Evolutionary conservation across 2,888 invertebrate species (phyloP).

Genomic region (Portevinia maculata): DNA sequence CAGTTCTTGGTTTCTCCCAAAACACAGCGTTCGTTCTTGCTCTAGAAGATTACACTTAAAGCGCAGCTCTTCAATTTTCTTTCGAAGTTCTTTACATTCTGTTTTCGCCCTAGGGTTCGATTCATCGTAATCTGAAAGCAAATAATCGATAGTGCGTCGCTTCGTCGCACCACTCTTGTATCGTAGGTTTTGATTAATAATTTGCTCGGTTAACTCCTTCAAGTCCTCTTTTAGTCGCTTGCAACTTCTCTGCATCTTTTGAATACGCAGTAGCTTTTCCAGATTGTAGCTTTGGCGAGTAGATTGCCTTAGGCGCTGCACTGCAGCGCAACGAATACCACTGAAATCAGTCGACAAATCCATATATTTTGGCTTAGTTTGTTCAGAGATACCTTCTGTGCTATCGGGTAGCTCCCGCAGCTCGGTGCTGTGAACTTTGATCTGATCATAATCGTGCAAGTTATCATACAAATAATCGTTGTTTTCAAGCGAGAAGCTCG

Average conservation of each 20-base stretch:
- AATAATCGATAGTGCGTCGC: slow-evolving; percentile 76
- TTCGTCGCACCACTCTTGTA: slow-evolving; percentile 78
- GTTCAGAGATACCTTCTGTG: slow-evolving; percentile 12
- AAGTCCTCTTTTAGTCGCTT: slow-evolving; percentile 88
- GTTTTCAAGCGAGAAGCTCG: slow-evolving; percentile 62
- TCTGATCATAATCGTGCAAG: slow-evolving; percentile 44
- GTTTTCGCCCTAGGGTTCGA: slow-evolving; percentile 78
- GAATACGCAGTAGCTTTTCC: slow-evolving; percentile 87
- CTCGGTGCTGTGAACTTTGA: slow-evolving; percentile 44
- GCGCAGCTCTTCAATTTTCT: slow-evolving; percentile 85
- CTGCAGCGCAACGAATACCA: slow-evolving; percentile 80
- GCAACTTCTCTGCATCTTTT: slow-evolving; percentile 88
- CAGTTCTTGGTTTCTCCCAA: slow-evolving; percentile 54
- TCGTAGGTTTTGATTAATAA: slow-evolving; percentile 83
- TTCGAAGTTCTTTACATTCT: slow-evolving; percentile 77
- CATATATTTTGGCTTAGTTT: slow-evolving; percentile 23
- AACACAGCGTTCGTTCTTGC: slow-evolving; percentile 36
- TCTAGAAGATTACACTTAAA: slow-evolving; percentile 65
- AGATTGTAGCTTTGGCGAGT: slow-evolving; percentile 89
- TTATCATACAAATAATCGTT: slow-evolving; percentile 51
- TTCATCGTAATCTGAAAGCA: slow-evolving; percentile 76
- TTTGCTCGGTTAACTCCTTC: slow-evolving; percentile 83
- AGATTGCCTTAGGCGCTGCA: slow-evolving; percentile 85
- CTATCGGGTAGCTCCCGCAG: slow-evolving; percentile 32
- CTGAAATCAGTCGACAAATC: slow-evolving; percentile 75